These are phyloP conservation scores for Tetranychus piercei DNA, from an alignment of 2,888 invertebrate genomes.

Conservation along the genomic window DNA sequence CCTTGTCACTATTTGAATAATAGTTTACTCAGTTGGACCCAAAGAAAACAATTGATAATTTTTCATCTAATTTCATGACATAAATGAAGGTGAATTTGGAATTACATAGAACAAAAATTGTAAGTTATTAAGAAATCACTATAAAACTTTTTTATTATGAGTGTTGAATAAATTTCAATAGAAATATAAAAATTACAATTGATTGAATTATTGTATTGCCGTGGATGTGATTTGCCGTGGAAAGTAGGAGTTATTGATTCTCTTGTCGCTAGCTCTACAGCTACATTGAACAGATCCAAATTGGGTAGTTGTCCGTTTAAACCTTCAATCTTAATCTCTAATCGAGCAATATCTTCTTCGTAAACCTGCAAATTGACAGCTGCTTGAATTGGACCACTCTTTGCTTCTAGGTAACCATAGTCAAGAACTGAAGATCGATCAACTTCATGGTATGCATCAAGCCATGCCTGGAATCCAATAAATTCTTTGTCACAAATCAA, in stretches of 20 bases:
- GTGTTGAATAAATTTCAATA: no score
- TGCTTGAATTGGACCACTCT: conserved; percentile 71
- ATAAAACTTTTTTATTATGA: no score
- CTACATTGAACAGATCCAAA: conserved; percentile 83
- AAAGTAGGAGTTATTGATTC: conserved; percentile 57
- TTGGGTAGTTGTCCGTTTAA: conserved; percentile 93
- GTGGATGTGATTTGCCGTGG: conserved; percentile 28
- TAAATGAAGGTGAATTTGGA: no score
- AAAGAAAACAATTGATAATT: no score
- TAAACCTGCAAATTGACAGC: conserved; percentile 82
- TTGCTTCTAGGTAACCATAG: conserved; percentile 52
- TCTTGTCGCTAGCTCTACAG: conserved; percentile 65
- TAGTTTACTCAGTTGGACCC: no score
- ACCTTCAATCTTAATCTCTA: conserved; percentile 70
- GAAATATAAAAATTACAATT: no score
- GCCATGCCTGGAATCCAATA: conserved; percentile 85
- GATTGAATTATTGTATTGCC: no score
- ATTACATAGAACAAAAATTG: no score
- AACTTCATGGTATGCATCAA: conserved; percentile 73
- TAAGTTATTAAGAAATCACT: no score
- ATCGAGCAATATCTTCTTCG: conserved; percentile 43
- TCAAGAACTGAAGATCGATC: conserved; percentile 30
- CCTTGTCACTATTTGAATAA: no score
- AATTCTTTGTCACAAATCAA: conserved; percentile 85
- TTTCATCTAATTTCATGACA: no score